A percentile compares a stretch with the other conserved stretches of the same genome.
Evolutionary conservation across 2,797 vertebrate genomes (phyloP).

Genomic region (Thamnophis elegans): DNA sequence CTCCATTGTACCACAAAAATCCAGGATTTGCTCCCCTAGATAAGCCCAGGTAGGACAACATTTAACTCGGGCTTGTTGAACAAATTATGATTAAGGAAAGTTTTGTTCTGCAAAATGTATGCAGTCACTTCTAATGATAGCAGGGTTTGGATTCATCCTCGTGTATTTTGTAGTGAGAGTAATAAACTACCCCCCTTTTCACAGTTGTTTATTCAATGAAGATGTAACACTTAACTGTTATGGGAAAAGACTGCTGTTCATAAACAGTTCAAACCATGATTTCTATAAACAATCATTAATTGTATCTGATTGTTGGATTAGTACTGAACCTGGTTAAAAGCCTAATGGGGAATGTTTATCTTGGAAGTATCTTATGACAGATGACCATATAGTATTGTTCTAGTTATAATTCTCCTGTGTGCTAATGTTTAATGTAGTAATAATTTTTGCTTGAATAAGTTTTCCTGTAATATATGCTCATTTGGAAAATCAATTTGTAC

Average conservation of each 20-base stretch:
- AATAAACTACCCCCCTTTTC: neutral
- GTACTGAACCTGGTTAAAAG: neutral
- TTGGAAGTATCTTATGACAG: neutral
- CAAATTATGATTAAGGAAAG: neutral
- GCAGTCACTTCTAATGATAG: neutral
- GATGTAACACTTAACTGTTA: neutral
- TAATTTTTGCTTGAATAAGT: neutral
- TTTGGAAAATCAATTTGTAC: neutral
- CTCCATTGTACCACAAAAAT: too few relatives aligned
- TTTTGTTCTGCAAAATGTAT: neutral
- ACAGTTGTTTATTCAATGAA: neutral
- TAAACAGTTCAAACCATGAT: neutral
- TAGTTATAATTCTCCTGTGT: neutral
- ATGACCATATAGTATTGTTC: neutral
- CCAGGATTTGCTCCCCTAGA: neutral
- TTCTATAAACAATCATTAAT: neutral
- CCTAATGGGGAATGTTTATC: neutral
- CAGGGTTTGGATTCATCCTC: neutral
- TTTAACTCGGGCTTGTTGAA: neutral
- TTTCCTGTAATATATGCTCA: neutral
- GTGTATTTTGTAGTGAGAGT: neutral
- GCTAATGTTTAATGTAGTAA: neutral
- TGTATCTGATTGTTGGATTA: neutral
- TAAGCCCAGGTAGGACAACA: neutral
- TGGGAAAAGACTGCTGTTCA: neutral